Base-by-base conservation (phyloP, 2,888 invertebrate species). In the Pollenia angustigena region DNA sequence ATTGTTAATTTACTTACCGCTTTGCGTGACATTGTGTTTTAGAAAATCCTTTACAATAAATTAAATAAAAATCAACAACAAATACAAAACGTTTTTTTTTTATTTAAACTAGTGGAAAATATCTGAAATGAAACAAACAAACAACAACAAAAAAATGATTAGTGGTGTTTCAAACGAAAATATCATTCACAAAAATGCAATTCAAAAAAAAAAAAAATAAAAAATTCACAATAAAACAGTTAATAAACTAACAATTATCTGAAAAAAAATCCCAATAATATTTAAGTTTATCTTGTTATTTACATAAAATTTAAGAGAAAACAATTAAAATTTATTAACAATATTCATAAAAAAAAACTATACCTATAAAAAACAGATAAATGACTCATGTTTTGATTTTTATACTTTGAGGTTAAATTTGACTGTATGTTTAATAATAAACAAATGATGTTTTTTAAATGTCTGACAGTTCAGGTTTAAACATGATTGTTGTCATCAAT, bases 1-100 rank as follows among this genome's bases (percentile, higher is more conserved):
- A 23, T 56, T 62, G n/a, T 7, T 23, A 71, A 18, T 32, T 11
- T 89, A 95, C 95, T 95, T 92, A 95, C 95, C 93, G 95, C 95
- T 95, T 95, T 95, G 93, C 95, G 95, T 95, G 95, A 95, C 93
- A 94, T 95, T 94, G 91, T 91, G 90, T 87, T 89, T 85, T 79
- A 64, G 32, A 32, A 68, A 85, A 85, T 62, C 81, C 75, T 87
- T 83, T 78, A 79, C 68, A 81, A 84, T 71, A 60, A 83, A 74
- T 81, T 80, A 80, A 75, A 81, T 52, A 80, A 74, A 66, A 81
- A 69, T 32, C 68, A 56, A 78, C 48, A 81, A 81, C 66, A 79
- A 69, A 72, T 62, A 75, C 62, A 76, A 72, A 62, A 40, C 40
- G 88, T 87, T 89, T 89, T 80, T 71, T n/a, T 89, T 48, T 42